Conservation (phyloP, 2,888 invertebrate genomes). For the Petrolisthes manimaculis region DNA sequence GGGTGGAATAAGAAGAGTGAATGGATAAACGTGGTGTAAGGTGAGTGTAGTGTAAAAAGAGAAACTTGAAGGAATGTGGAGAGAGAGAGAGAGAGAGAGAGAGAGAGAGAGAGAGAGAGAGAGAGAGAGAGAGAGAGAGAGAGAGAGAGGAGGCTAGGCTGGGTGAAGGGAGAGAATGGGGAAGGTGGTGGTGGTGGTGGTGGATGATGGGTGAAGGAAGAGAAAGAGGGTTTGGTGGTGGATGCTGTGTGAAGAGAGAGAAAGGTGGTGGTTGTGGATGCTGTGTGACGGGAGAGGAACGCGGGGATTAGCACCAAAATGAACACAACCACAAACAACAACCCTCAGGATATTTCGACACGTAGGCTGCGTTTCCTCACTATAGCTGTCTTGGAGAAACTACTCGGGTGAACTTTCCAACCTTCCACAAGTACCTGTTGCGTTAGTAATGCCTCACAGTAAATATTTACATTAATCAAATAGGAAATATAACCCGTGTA, state of each 20-base stretch:
- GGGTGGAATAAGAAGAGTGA: neutral
- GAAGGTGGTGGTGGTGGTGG: neutral
- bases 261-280: neutral
- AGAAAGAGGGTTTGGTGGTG: neutral
- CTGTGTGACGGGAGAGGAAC: neutral
- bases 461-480: too few species aligned
- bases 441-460: too few species aligned
- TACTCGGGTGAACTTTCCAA: too few species aligned
- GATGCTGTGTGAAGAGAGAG: neutral
- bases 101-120: neutral
- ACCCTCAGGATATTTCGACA: constrained; percentile 16
- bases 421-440: too few species aligned
- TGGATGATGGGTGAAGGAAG: neutral
- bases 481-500: too few species aligned
- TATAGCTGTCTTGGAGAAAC: too few species aligned
- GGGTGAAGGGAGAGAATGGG: neutral
- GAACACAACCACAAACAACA: constrained; percentile 4
- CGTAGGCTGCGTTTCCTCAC: neutral
- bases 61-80: neutral
- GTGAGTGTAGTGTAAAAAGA: too few species aligned
- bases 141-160: neutral
- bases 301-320: neutral
- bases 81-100: neutral
- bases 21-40: too few species aligned
- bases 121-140: neutral